Conservation (phyloP, 2,888 invertebrate genomes). For the Pterobdella sp. region DNA sequence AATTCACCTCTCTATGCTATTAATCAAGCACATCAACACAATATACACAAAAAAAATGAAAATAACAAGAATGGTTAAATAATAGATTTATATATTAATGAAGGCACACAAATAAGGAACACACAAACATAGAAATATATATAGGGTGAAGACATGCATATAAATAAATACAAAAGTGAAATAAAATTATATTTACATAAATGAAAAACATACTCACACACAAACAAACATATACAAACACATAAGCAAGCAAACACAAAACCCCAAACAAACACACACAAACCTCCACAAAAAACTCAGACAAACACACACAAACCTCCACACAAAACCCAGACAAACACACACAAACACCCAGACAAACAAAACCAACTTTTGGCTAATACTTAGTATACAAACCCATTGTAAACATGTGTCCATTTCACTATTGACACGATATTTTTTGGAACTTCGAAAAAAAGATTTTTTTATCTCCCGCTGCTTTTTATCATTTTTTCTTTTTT, state of each 20-base stretch:
- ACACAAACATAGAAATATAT: background rate
- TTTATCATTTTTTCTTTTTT: too few species aligned
- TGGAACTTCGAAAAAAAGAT: too few species aligned
- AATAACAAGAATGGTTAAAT: too few species aligned
- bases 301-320: background rate
- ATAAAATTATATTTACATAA: background rate
- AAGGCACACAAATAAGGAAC: too few species aligned
- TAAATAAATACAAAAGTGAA: background rate
- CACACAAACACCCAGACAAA: background rate
- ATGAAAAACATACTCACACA: background rate
- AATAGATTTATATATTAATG: too few species aligned
- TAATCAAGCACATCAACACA: too few species aligned
- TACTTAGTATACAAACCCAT: too few species aligned
- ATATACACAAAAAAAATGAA: too few species aligned
- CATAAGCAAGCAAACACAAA: background rate
- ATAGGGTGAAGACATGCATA: constrained; percentile 2
- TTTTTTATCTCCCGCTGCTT: too few species aligned
- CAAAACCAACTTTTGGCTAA: too few species aligned
- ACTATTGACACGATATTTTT: too few species aligned
- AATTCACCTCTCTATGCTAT: background rate
- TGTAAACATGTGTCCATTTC: too few species aligned
- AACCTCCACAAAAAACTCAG: background rate
- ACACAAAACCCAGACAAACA: background rate
- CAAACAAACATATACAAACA: background rate
- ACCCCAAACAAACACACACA: background rate